Conservation (phyloP, 2,888 invertebrate species). For the Melitaea athalia region DNA sequence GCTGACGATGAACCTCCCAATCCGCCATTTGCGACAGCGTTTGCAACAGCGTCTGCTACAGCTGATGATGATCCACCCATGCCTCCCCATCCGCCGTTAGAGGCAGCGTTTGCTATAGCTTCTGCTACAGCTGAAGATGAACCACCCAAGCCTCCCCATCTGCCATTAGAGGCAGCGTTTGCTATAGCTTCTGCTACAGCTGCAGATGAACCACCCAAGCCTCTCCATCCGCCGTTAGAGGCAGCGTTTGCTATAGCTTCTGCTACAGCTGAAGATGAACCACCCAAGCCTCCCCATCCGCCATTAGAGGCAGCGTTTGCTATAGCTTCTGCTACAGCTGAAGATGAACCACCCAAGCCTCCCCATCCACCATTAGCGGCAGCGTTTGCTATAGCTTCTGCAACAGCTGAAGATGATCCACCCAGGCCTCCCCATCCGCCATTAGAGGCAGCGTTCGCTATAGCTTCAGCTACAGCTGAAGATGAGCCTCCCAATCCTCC, state of each 20-base stretch:
- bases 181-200: background rate
- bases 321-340: background rate
- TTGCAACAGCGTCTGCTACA: background rate
- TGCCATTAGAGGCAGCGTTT: slow-evolving; percentile 13
- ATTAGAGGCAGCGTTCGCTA: too few species aligned
- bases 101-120: background rate
- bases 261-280: slow-evolving; percentile 12
- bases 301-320: slow-evolving; percentile 7
- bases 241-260: slow-evolving; percentile 15
- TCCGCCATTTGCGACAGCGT: background rate
- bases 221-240: slow-evolving; percentile 14
- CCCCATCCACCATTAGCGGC: background rate
- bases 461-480: too few species aligned
- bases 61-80: background rate
- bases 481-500: too few species aligned
- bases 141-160: slow-evolving; percentile 10
- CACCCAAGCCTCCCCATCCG: background rate
- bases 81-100: slow-evolving; percentile 19
- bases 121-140: background rate
- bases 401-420: too few species aligned
- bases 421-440: too few species aligned
- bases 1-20: background rate
- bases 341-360: background rate
- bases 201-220: background rate
- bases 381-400: background rate